Base-by-base conservation (phyloP, 1,140 invertebrate species). In the Drosophila tristis region DNA sequence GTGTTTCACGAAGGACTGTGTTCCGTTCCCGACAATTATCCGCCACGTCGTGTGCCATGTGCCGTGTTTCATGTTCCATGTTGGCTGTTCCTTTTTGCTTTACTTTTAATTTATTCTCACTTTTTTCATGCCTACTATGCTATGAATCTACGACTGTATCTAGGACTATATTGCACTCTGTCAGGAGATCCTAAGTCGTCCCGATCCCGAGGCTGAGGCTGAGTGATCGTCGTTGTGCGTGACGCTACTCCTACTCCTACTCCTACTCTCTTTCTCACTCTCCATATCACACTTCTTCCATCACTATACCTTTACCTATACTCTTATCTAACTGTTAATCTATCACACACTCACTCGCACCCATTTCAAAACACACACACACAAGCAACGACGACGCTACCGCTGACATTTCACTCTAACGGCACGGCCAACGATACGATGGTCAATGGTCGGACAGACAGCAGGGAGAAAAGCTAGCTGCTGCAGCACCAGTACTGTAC, bases 111-210 rank as follows among this genome's bases (percentile, higher is more conserved):
- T 76, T 76, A 26, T 55, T 55, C 50, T 54, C 8, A 53, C 50
- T 44, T 59, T 58, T 65, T 53, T 67, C 54, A 56, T 39, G 42
- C 62, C 20, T 43, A 58, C 25, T 59, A 43, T 54, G 42, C 47
- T 47, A 65, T 79, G 53, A 48, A 60, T 16, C 35, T 44, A 11
- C 67, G 29, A 54, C 43, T 58, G 47, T 73, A 80, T 60, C 59
- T 61, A 91, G 90, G 90, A 91, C 74, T 91, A 91, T 66, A 91
- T 91, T 82, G 90, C 90, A 64, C 90, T 91, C 42, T 91, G 90
- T 78, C 90, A 91, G 80, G 90, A 91, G 81, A 91, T 91, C 62
- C 56, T 91, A 64, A 91, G 90, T 75, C 90, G 90, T 53, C 90
- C 90, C 44, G 90, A 91, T 82, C 90, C 90, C 26, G 90, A 91